Conservation (phyloP, 2,113 vertebrate genomes). For the Drymodes brunneopygia region DNA sequence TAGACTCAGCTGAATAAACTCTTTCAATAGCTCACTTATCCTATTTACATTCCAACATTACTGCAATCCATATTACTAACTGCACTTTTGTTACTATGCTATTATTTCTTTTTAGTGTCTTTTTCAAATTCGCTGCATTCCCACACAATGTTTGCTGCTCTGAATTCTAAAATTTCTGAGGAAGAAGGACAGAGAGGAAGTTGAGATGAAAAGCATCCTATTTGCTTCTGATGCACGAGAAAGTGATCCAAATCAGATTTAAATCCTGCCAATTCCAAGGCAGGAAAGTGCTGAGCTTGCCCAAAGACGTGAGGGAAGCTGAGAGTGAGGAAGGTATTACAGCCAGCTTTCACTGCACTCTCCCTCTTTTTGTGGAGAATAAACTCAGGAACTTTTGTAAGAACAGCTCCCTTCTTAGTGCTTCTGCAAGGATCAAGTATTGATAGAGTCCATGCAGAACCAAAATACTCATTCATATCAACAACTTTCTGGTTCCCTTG, state of each 20-base stretch:
- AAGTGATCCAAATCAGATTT: neutral
- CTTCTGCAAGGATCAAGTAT: neutral
- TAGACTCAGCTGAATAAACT: neutral
- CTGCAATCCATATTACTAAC: neutral
- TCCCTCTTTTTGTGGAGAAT: neutral
- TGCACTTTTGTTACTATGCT: neutral
- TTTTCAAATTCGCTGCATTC: neutral
- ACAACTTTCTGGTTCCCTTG: neutral
- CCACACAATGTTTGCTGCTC: neutral
- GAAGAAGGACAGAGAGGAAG: neutral
- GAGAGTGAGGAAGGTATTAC: neutral
- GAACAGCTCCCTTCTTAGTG: neutral
- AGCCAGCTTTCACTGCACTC: neutral
- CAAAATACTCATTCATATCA: neutral
- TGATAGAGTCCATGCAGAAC: neutral
- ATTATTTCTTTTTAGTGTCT: neutral
- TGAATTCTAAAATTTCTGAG: neutral
- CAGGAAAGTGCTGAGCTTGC: neutral
- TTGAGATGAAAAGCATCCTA: neutral
- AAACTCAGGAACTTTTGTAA: neutral
- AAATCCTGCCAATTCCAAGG: neutral
- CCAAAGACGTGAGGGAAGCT: fast-evolving
- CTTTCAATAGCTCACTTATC: neutral
- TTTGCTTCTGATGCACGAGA: neutral
- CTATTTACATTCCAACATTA: neutral